Evolutionary conservation across 2,113 vertebrate species (phyloP), one percentile per base, ranked within the genome.

Genomic region (Cariama cristata): DNA sequence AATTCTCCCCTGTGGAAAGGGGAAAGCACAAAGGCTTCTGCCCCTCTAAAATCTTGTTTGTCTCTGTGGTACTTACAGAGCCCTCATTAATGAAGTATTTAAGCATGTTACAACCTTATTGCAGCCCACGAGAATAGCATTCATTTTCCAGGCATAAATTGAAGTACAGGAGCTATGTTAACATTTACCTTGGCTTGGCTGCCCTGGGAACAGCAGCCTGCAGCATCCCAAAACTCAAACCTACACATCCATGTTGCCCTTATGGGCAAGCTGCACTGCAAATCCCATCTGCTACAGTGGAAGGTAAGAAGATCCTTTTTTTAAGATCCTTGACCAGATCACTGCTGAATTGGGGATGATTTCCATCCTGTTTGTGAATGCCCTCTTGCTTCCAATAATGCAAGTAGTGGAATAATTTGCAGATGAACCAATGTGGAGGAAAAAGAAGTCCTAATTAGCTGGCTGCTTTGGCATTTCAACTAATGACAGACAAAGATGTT

Each of bases 41-140:
- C 68, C 88, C 90, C 90, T 92, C 90, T 74, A 20, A 83, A 90
- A 67, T 63, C 59, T 81, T 80, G 66, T 86, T 55, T 26, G 59
- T 92, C 92, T 92, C 95, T 13, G 11, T 56, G 74, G 69, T 88
- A 73, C 88, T 88, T 74, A 49, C 71, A 59, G 85, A 96, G 59
- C 55, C 59, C 90, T 97, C 95, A 12, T 95, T 97, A 97, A 91
- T 50, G 92, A 96, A 90, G 58, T 79, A 88, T 96, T 97, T 94
- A 95, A 93, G 85, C 35, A 6, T 66, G 74, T 38, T 97, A 76
- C 96, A 93, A 53, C 88, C 90, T 85, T 14, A 5, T 40, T 58
- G 77, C 74, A 79, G 74, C 96, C 90, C 93, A 55, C 35, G 96
- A 96, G 96, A 90, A 49, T 21, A 62, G 55, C 66, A 49, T 85